Evolutionary conservation across 2,113 vertebrate genomes (phyloP).

Genomic region (Hydrochoerus hydrochaeris): DNA sequence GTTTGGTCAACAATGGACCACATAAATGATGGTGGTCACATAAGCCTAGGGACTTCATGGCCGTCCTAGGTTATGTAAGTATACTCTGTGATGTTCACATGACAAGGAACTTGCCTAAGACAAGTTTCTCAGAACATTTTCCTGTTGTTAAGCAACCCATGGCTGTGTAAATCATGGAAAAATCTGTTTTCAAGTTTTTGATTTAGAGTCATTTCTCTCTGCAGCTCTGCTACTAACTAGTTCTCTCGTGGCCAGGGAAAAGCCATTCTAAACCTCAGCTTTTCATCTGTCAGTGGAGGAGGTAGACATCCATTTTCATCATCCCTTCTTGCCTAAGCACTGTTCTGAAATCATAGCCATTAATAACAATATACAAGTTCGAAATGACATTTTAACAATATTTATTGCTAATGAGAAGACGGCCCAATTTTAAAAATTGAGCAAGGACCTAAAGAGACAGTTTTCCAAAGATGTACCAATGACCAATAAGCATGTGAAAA

Average conservation of each 20-base stretch:
- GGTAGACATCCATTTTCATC: not conserved
- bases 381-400: constrained; percentile 22
- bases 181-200: not conserved
- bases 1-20: not conserved
- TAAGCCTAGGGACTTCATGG: not conserved
- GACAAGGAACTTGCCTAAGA: not conserved
- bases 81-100: not conserved
- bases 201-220: not conserved
- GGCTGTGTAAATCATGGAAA: not conserved
- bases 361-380: not conserved
- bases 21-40: not conserved
- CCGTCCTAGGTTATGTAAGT: not conserved
- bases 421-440: constrained; percentile 5
- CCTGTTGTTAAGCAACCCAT: not conserved
- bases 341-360: constrained; percentile 21
- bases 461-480: not conserved
- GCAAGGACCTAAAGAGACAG: not conserved
- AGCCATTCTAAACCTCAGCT: not conserved
- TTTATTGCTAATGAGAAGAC: not conserved
- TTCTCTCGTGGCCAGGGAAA: not conserved
- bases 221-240: not conserved
- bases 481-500: not conserved
- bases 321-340: not conserved
- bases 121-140: not conserved
- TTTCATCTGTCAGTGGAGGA: not conserved